Evolutionary conservation across 2,113 vertebrate species (phyloP).

Genomic region (Hippocampus comes): DNA sequence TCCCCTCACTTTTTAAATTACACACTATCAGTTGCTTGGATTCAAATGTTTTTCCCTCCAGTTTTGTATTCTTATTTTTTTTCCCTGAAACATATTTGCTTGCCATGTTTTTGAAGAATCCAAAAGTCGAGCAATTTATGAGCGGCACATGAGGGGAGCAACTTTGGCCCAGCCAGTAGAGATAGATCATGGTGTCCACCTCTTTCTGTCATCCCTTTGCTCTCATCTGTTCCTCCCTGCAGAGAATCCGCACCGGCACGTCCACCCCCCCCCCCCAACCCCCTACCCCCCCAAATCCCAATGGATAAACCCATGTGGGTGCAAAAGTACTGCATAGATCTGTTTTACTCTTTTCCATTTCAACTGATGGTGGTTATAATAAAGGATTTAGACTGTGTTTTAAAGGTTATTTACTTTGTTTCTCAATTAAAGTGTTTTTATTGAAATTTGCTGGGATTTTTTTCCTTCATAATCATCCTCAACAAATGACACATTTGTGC

Average conservation of each 20-base stretch:
- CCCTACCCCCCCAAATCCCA: conserved; percentile 27
- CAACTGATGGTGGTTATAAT: conserved; percentile 70
- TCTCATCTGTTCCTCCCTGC: conserved; percentile 48
- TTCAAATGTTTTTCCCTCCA: not conserved
- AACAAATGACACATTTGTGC: not conserved
- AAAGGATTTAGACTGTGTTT: conserved; percentile 69
- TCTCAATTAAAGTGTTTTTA: conserved; percentile 73
- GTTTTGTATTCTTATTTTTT: not conserved
- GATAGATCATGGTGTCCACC: conserved; percentile 64
- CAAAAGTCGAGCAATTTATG: conserved; percentile 9
- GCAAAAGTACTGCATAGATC: conserved; percentile 61
- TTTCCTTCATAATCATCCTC: not conserved
- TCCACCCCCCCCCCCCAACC: not conserved
- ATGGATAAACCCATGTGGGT: conserved; percentile 54
- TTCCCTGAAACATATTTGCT: not conserved
- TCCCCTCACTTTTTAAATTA: too few species aligned
- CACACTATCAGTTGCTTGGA: not conserved
- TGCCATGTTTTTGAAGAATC: conserved; percentile 18
- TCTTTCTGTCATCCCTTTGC: conserved; percentile 47
- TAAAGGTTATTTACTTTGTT: conserved; percentile 66
- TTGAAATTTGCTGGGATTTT: conserved; percentile 24
- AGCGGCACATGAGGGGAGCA: conserved; percentile 56
- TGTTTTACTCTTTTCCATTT: conserved; percentile 67
- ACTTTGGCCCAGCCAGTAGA: conserved; percentile 66
- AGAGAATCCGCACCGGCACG: conserved; percentile 51